These are phyloP conservation scores for Arenaria interpres DNA, from an alignment of 2,113 vertebrate species.

Conservation along the genomic window DNA sequence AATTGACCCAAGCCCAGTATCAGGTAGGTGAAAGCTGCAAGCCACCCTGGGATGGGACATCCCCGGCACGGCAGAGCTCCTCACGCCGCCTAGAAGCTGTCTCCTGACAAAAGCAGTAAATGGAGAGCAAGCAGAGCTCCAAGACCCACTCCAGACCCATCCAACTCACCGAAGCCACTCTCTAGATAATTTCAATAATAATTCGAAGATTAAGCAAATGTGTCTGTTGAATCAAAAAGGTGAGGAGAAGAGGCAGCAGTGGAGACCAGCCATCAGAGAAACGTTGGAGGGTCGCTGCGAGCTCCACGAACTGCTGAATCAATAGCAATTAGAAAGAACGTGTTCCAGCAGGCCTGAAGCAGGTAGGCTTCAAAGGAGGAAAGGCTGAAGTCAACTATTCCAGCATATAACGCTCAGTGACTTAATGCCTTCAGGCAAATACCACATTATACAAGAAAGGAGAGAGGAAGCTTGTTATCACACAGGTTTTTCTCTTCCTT, in stretches of 20 bases:
- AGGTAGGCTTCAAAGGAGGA: background rate
- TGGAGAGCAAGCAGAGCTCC: background rate
- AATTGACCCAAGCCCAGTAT: background rate
- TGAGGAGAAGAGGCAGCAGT: background rate
- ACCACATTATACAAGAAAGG: background rate
- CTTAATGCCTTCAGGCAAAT: slow-evolving; percentile 5
- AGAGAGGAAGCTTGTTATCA: background rate
- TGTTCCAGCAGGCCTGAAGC: background rate
- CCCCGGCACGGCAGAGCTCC: background rate
- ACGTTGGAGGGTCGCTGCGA: rapidly evolving
- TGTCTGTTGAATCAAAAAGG: background rate
- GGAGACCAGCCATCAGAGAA: background rate
- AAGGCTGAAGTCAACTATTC: background rate
- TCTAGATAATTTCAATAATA: background rate
- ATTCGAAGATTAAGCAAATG: background rate
- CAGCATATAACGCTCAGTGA: background rate
- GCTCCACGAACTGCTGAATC: background rate
- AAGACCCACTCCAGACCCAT: background rate
- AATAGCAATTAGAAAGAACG: background rate
- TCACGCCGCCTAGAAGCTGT: background rate
- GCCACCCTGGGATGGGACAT: background rate
- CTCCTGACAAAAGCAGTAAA: background rate
- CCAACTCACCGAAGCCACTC: background rate
- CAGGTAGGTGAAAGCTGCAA: rapidly evolving
- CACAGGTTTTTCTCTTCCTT: background rate